Conservation (phyloP, 2,888 invertebrate species). For the Celastrina argiolus region DNA sequence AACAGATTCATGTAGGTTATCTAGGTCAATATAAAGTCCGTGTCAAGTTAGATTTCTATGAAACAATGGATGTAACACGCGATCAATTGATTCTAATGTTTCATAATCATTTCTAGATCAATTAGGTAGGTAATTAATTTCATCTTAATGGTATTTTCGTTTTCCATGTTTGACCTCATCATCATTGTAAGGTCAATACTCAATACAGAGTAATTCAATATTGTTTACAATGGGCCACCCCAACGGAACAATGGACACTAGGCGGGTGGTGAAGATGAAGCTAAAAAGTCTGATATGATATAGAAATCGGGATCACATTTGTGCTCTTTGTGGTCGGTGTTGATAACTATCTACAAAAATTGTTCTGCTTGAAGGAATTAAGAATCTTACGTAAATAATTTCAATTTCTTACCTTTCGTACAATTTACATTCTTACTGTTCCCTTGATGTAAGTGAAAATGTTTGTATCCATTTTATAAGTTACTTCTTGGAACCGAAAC, state of each 20-base stretch:
- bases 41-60: background rate
- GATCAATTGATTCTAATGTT: background rate
- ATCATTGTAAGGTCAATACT: too few species aligned
- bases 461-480: background rate
- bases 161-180: too few species aligned
- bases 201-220: too few species aligned
- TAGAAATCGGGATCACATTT: too few species aligned
- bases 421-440: background rate
- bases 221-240: too few species aligned
- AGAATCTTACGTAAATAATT: too few species aligned
- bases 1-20: background rate
- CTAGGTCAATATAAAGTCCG: background rate
- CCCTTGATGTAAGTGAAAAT: background rate
- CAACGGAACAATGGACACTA: too few species aligned
- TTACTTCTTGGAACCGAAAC: conserved; percentile 15
- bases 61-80: conserved; percentile 15
- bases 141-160: background rate
- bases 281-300: too few species aligned
- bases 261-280: too few species aligned
- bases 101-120: background rate
- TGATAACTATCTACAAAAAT: too few species aligned
- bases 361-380: too few species aligned
- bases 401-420: background rate
- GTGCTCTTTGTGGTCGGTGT: too few species aligned
- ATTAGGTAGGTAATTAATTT: background rate